Evolutionary conservation across 2,888 invertebrate genomes (phyloP).

Genomic region (Myopa testacea): DNA sequence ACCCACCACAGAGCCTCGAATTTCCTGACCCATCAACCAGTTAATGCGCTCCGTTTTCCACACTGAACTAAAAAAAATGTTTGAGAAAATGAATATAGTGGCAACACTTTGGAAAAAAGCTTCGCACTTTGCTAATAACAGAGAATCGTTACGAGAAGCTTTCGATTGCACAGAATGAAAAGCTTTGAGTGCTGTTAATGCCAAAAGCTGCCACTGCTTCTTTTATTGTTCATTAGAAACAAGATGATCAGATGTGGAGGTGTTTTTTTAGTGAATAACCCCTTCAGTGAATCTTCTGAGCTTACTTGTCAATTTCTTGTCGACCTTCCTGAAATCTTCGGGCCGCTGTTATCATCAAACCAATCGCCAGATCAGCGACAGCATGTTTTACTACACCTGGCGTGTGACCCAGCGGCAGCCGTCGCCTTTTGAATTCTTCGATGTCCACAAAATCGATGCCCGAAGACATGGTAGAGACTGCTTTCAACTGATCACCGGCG

Average conservation of each 20-base stretch:
- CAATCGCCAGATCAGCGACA: conserved; percentile 86
- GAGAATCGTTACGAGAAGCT: not conserved
- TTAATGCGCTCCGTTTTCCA: conserved; percentile 78
- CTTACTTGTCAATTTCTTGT: conserved; percentile 71
- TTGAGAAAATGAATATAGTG: conserved; percentile 28
- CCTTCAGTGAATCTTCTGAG: conserved; percentile 22
- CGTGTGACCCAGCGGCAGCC: conserved; percentile 82
- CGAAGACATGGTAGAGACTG: conserved; percentile 85
- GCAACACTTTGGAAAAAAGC: conserved; percentile 15
- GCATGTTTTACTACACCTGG: conserved; percentile 80
- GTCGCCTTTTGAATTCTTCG: conserved; percentile 75
- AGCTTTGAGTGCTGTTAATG: too few relatives aligned
- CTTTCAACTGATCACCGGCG: conserved; percentile 75
- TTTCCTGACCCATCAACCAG: conserved; percentile 84
- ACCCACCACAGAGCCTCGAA: conserved; percentile 84
- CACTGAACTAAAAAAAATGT: conserved; percentile 70
- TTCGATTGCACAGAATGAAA: too few relatives aligned
- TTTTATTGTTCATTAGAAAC: too few relatives aligned
- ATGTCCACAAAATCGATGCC: conserved; percentile 88
- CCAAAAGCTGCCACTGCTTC: too few relatives aligned
- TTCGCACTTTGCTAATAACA: conserved; percentile 29
- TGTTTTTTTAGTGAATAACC: not conserved
- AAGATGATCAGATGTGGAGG: too few relatives aligned
- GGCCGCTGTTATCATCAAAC: conserved; percentile 80
- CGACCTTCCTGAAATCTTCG: conserved; percentile 83